Evolutionary conservation across 1,140 invertebrate genomes (phyloP).

Genomic region (Marisa cornuarietis): DNA sequence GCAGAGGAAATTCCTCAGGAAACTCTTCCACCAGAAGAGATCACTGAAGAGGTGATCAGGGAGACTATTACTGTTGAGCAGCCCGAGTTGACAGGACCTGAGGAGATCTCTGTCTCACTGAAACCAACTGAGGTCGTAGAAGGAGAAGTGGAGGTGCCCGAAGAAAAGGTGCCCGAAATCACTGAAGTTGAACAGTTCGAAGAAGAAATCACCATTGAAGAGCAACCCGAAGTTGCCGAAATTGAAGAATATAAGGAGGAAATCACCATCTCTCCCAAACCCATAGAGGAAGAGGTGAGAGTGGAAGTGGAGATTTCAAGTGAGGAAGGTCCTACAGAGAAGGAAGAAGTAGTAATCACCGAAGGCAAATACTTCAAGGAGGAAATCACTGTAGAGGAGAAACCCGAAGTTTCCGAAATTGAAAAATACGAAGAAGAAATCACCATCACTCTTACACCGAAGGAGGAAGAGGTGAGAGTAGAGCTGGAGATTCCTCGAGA

Average conservation of each 20-base stretch:
- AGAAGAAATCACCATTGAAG: neutral
- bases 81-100: neutral
- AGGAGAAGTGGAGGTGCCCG: no score
- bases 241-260: conserved; percentile 16
- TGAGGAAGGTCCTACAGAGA: neutral
- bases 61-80: conserved; percentile 8
- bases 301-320: no score
- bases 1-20: neutral
- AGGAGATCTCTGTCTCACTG: conserved; percentile 13
- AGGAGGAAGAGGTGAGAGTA: neutral
- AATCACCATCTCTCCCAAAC: conserved; percentile 14
- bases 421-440: conserved; percentile 18
- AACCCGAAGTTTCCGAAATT: conserved; percentile 18
- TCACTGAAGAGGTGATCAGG: neutral
- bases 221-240: conserved; percentile 6
- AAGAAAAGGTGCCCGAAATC: no score
- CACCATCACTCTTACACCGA: no score
- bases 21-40: neutral
- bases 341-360: conserved; percentile 25
- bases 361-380: conserved; percentile 30
- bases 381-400: conserved; percentile 26
- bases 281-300: neutral
- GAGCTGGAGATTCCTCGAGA: neutral
- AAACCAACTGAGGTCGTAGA: conserved; percentile 10
- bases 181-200: no score